Evolutionary conservation across 2,888 invertebrate species (phyloP), one percentile per base, ranked within the genome.

Genomic region (Agonopterix heracliana): DNA sequence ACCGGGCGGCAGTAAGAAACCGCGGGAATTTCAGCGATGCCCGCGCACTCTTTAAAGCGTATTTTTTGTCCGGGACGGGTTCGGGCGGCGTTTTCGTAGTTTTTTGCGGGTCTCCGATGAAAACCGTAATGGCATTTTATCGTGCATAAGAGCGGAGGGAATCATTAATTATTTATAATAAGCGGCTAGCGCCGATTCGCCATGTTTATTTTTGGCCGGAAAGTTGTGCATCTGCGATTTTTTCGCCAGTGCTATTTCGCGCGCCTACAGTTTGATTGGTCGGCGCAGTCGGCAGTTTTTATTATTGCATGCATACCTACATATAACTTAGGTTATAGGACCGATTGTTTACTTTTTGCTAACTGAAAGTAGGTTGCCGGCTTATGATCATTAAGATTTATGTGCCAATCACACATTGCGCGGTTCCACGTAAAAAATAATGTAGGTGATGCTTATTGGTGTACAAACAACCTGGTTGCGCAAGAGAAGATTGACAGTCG

Each of bases 111-210:
- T 66, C 72, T 71, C 73, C 78, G 77, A 85, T 85, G 86, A 87
- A 87, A 87, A 87, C 86, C 85, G 81, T 87, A 87, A 87, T 86
- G 85, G 87, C 87, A 87, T 87, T 86, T 87, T 86, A 85, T 86
- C 81, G 85, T 86, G 85, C 86, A 86, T 87, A 86, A 84, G 79
- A 83, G 84, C 76, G 71, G 78, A 66, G 69, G 78, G 80, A 84
- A 84, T 87, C 87, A 88, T 88, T 87, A 87, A 87, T 87, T 86
- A 88, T 88, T 88, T 88, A 88, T 87, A 88, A 86, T 86, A 87
- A 85, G 81, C 77, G 75, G 71, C 80, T 85, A 85, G 85, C 78
- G 78, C 79, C 76, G 74, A 83, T 80, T 73, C 77, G 77, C 71
- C 70, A 70, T 78, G 74, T 79, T 81, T 77, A 72, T 78, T 77